phyloP scores from a whole-genome alignment of 2,888 invertebrate species.

The Ichneumoninae sp. region DNA sequence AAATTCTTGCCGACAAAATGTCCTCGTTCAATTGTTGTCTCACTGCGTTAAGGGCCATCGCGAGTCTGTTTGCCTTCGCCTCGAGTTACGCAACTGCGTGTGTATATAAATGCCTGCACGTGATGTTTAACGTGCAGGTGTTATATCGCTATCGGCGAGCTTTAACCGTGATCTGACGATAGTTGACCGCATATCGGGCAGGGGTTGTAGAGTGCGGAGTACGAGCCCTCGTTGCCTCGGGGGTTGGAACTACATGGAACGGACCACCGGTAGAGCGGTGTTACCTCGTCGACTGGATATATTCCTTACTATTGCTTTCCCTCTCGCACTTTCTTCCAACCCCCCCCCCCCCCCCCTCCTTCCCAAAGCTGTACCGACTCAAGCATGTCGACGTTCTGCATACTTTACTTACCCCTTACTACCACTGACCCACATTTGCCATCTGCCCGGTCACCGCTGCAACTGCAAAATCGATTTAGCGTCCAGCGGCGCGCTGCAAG shows the following conservation, averaged over 20 bases:
- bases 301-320: constrained; percentile 41
- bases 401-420: constrained; percentile 63
- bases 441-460: constrained; percentile 30
- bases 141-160: background rate
- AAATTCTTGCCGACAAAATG: no score
- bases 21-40: no score
- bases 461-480: constrained; percentile 49
- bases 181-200: constrained; percentile 15
- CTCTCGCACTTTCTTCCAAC: constrained; percentile 57
- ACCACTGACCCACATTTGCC: constrained; percentile 71
- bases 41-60: background rate
- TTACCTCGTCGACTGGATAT: constrained; percentile 25
- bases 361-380: constrained; percentile 65
- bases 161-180: constrained; percentile 12
- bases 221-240: constrained; percentile 7
- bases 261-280: background rate
- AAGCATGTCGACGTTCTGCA: constrained; percentile 19
- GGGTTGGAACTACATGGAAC: background rate
- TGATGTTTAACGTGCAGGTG: constrained; percentile 12
- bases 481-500: background rate
- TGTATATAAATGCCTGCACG: background rate
- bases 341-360: constrained; percentile 58
- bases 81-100: background rate
- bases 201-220: constrained; percentile 5
- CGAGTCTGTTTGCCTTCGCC: background rate